Evolutionary conservation across 1,140 invertebrate genomes (phyloP).

Genomic region (Gryllus bimaculatus): DNA sequence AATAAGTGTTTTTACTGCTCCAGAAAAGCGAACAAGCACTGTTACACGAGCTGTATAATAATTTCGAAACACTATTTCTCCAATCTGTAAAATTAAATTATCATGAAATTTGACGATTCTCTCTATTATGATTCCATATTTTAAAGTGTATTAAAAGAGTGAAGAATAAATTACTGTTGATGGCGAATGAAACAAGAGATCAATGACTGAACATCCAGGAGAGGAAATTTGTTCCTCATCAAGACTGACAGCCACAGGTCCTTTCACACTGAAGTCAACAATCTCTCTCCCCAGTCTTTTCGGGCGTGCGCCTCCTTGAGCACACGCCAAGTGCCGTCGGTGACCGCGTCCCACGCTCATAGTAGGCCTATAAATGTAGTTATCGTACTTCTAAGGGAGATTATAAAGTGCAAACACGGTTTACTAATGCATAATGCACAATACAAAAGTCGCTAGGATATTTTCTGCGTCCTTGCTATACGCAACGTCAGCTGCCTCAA

Average conservation of each 20-base stretch:
- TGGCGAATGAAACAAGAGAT: constrained; percentile 21
- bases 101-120: not conserved
- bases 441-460: too few relatives aligned
- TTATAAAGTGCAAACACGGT: too few relatives aligned
- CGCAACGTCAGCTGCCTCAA: too few relatives aligned
- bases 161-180: constrained; percentile 11
- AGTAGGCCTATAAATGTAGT: not conserved
- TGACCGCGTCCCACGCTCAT: not conserved
- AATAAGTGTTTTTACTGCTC: not conserved
- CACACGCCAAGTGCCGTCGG: not conserved
- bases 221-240: constrained; percentile 24
- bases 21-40: constrained; percentile 20
- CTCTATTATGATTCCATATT: not conserved
- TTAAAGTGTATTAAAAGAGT: not conserved
- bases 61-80: constrained; percentile 41
- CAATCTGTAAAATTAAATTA: constrained; percentile 30
- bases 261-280: constrained; percentile 25
- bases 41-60: constrained; percentile 38
- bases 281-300: not conserved
- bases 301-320: not conserved
- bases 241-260: constrained; percentile 23
- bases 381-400: too few relatives aligned
- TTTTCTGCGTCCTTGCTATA: too few relatives aligned
- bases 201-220: constrained; percentile 25
- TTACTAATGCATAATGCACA: too few relatives aligned